Evolutionary conservation across 1,140 invertebrate species (phyloP).

Genomic region (Drosophila tropicalis): DNA sequence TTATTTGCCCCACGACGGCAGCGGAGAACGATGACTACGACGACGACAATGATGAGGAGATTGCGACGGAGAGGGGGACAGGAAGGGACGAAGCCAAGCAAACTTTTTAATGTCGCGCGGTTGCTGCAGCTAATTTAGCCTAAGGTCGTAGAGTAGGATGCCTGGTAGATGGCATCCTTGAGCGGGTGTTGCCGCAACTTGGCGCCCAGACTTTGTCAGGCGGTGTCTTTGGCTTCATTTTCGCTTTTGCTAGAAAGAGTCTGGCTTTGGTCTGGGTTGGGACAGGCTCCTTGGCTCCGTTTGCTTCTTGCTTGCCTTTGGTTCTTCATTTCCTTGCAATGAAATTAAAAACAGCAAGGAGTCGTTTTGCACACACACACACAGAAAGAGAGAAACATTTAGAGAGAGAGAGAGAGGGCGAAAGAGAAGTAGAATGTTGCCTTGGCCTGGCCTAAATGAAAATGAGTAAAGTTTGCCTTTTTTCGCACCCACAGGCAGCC

Average conservation of each 20-base stretch:
- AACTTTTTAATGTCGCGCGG: conserved; percentile 80
- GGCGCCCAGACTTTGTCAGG: conserved; percentile 68
- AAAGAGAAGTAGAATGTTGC: conserved; percentile 6
- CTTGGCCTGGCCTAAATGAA: conserved; percentile 52
- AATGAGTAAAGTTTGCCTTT: conserved; percentile 73
- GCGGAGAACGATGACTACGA: neutral
- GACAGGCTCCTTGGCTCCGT: conserved; percentile 30
- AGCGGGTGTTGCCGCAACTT: conserved; percentile 38
- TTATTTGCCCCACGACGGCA: conserved; percentile 35
- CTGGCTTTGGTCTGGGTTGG: conserved; percentile 34
- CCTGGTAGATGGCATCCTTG: neutral
- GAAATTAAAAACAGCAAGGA: conserved; percentile 82
- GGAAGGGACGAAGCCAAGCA: conserved; percentile 52
- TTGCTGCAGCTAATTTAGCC: conserved; percentile 75
- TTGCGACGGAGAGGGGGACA: neutral
- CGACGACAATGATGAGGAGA: too few relatives aligned
- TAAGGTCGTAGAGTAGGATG: neutral
- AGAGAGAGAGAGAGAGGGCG: conserved; percentile 16
- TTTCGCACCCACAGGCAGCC: conserved; percentile 63
- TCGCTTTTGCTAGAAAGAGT: conserved; percentile 32
- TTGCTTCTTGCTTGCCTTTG: conserved; percentile 26
- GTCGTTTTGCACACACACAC: conserved; percentile 62
- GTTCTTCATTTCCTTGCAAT: conserved; percentile 71
- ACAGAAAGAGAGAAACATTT: conserved; percentile 20
- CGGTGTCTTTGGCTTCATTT: conserved; percentile 79